A percentile compares a stretch with the other conserved stretches of the same genome.
Evolutionary conservation across 64 coral and sea anemone genomes (phyloP).

Genomic region (Anthopleura sola): DNA sequence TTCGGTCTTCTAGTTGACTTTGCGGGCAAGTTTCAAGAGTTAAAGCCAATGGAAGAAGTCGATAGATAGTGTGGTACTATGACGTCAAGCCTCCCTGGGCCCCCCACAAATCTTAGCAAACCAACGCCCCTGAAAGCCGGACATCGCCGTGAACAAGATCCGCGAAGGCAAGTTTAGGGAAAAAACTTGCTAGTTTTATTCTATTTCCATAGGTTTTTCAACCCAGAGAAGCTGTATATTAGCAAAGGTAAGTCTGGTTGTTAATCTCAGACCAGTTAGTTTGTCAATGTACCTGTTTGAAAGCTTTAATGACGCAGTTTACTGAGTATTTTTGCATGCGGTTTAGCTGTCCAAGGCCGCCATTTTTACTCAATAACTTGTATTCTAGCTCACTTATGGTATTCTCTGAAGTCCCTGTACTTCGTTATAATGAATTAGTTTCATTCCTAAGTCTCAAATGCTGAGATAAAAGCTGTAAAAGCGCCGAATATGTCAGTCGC

Average conservation of each 20-base stretch:
- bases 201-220: slow-evolving; percentile 6
- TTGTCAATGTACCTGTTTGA: background rate
- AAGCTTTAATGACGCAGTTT: background rate
- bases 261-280: background rate
- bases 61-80: slow-evolving; percentile 46
- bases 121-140: slow-evolving; percentile 97
- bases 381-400: background rate
- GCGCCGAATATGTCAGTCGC: background rate
- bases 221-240: background rate
- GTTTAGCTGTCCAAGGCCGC: background rate
- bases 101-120: slow-evolving; percentile 75
- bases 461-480: background rate
- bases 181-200: slow-evolving; percentile 30
- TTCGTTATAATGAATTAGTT: background rate
- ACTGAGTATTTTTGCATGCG: slow-evolving; percentile 11
- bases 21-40: background rate
- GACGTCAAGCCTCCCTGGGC: slow-evolving; percentile 42
- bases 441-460: background rate
- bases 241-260: slow-evolving; percentile 10
- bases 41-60: slow-evolving; percentile 37
- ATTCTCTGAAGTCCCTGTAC: background rate
- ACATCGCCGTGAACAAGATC: slow-evolving; percentile 53
- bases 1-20: background rate
- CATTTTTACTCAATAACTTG: background rate
- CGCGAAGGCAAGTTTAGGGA: slow-evolving; percentile 4